Evolutionary conservation across 2,113 vertebrate genomes (phyloP).

Genomic region (Megaleporinus macrocephalus): DNA sequence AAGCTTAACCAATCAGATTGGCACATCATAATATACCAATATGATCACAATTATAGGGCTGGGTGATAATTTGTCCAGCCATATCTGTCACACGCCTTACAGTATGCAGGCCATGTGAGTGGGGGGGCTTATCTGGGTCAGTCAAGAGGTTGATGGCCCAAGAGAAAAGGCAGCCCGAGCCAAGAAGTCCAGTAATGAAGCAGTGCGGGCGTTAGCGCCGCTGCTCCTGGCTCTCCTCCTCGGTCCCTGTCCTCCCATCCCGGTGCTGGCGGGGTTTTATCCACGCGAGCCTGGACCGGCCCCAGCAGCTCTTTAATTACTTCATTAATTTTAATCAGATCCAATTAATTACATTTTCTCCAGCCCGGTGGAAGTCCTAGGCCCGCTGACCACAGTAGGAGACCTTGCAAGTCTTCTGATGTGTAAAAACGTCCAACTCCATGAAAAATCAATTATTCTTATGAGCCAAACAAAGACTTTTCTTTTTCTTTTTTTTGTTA

Average conservation of each 20-base stretch:
- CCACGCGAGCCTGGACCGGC: constrained; percentile 60
- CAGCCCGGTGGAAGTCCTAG: constrained; percentile 66
- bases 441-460: constrained; percentile 74
- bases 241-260: constrained; percentile 41
- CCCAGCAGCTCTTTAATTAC: constrained; percentile 77
- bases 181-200: constrained; percentile 4
- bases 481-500: constrained; percentile 51
- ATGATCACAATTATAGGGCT: too few relatives aligned
- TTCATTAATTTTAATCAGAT: constrained; percentile 84
- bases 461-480: constrained; percentile 71
- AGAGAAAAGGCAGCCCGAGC: constrained; percentile 36
- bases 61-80: too few relatives aligned
- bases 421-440: constrained; percentile 60
- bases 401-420: constrained; percentile 72
- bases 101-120: constrained; percentile 16
- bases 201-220: background rate
- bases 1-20: background rate
- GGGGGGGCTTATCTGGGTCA: constrained; percentile 45
- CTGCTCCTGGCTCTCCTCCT: constrained; percentile 12
- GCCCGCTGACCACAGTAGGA: constrained; percentile 59
- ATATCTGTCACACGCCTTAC: background rate
- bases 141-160: constrained; percentile 32
- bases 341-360: constrained; percentile 79
- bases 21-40: too few relatives aligned
- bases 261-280: constrained; percentile 39